Conservation (phyloP, 2,797 vertebrate species). For the Decapterus maruadsi region DNA sequence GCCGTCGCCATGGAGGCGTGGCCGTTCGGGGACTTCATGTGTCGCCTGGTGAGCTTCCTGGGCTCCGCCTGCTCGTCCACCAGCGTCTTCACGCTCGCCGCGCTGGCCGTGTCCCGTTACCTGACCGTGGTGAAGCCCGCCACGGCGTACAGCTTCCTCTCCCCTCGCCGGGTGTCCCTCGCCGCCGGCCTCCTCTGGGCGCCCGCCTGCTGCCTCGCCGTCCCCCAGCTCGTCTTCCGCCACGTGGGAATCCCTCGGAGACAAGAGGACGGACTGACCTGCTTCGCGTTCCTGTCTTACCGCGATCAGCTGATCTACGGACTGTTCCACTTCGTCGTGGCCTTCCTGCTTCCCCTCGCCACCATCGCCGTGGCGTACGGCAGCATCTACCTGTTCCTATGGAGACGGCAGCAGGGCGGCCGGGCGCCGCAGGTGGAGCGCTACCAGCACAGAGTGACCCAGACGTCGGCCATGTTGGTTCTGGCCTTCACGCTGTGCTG, state of each 20-base stretch:
- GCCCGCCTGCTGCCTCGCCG: constrained; percentile 77
- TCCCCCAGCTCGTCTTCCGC: constrained; percentile 83
- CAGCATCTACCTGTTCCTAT: constrained; percentile 82
- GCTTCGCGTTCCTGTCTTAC: constrained; percentile 81
- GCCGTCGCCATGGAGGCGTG: constrained; percentile 78
- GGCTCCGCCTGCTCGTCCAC: constrained; percentile 82
- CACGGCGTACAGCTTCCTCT: constrained; percentile 75
- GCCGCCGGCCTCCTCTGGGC: constrained; percentile 76
- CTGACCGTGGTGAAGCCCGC: constrained; percentile 81
- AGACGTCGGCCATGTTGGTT: constrained; percentile 84
- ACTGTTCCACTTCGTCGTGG: constrained; percentile 79
- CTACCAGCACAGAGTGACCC: constrained; percentile 86
- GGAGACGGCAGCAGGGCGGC: constrained; percentile 42
- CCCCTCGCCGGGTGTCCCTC: constrained; percentile 57
- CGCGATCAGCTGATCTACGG: constrained; percentile 81
- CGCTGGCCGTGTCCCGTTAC: constrained; percentile 82
- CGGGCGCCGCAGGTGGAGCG: constrained; percentile 80
- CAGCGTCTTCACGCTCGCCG: constrained; percentile 82
- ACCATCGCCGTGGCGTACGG: constrained; percentile 81
- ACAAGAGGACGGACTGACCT: constrained; percentile 56
- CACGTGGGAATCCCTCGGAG: constrained; percentile 32
- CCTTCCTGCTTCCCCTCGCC: constrained; percentile 81
- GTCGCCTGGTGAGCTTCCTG: constrained; percentile 83
- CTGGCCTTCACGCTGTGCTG: constrained; percentile 87
- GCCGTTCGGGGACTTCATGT: constrained; percentile 83